phyloP scores from a whole-genome alignment of 2,888 invertebrate genomes.

The Anticlea derivata region DNA sequence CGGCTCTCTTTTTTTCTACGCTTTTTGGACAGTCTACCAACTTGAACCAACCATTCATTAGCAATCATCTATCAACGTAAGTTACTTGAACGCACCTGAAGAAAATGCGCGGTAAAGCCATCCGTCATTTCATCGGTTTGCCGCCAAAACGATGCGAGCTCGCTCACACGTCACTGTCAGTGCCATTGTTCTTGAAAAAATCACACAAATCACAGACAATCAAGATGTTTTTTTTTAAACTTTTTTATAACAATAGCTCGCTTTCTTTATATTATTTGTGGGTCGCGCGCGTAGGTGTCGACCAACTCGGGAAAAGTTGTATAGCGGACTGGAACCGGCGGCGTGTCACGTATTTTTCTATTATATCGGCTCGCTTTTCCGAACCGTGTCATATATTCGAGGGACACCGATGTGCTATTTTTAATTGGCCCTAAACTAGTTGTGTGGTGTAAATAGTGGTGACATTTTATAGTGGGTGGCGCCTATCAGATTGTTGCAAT shows the following conservation, averaged over 20 bases:
- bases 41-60: slow-evolving; percentile 46
- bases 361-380: slow-evolving; percentile 63
- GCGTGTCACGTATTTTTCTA: slow-evolving; percentile 70
- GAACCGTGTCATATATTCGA: slow-evolving; percentile 66
- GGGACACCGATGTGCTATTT: slow-evolving; percentile 69
- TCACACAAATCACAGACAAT: slow-evolving; percentile 26
- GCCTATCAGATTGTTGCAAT: slow-evolving; percentile 6
- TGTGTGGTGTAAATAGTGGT: slow-evolving; percentile 30
- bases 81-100: slow-evolving; percentile 77
- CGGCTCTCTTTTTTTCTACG: not conserved
- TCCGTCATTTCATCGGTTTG: slow-evolving; percentile 70
- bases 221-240: slow-evolving; percentile 12
- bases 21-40: no score
- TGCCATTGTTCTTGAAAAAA: slow-evolving; percentile 49
- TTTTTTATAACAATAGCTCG: slow-evolving; percentile 20
- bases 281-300: slow-evolving; percentile 60
- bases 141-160: slow-evolving; percentile 64
- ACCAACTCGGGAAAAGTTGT: slow-evolving; percentile 73
- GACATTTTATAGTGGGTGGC: slow-evolving; percentile 11
- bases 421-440: slow-evolving; percentile 57
- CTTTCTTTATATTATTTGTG: slow-evolving; percentile 39
- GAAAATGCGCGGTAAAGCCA: slow-evolving; percentile 72
- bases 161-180: slow-evolving; percentile 68
- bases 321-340: slow-evolving; percentile 67
- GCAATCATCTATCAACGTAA: slow-evolving; percentile 55